A percentile compares a stretch with the other conserved stretches of the same genome.
phyloP scores from a whole-genome alignment of 2,888 invertebrate species.

The Drosophila birchii region DNA sequence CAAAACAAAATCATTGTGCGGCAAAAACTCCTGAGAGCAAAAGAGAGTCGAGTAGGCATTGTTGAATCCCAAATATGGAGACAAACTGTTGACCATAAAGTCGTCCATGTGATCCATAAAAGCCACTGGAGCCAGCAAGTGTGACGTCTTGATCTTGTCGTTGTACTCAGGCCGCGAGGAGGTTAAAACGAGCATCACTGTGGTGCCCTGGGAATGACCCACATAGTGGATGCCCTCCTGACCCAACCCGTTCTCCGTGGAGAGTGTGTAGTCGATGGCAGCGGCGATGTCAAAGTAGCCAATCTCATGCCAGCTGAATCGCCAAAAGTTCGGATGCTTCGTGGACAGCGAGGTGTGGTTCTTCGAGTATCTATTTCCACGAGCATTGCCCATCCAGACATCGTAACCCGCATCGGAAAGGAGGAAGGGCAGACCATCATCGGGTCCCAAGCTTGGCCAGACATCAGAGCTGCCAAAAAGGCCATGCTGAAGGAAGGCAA shows the following conservation, averaged over 20 bases:
- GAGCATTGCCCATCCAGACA: conserved; percentile 81
- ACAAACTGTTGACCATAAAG: conserved; percentile 82
- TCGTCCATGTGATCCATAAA: conserved; percentile 86
- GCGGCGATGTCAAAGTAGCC: conserved; percentile 86
- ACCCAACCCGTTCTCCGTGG: conserved; percentile 52
- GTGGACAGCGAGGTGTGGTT: conserved; percentile 50
- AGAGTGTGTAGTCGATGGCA: conserved; percentile 69
- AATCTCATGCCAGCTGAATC: conserved; percentile 93
- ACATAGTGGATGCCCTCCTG: conserved; percentile 74
- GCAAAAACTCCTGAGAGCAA: conserved; percentile 86
- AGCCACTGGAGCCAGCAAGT: conserved; percentile 76
- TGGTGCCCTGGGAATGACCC: conserved; percentile 80
- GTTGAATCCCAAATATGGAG: conserved; percentile 77
- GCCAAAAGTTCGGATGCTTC: conserved; percentile 63
- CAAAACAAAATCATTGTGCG: conserved; percentile 85
- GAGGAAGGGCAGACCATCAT: conserved; percentile 67
- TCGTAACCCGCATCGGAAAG: conserved; percentile 79
- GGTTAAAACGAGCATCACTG: conserved; percentile 65
- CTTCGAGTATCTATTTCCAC: conserved; percentile 67
- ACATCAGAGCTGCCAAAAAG: conserved; percentile 70
- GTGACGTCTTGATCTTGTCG: conserved; percentile 68
- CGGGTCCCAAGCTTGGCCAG: conserved; percentile 71
- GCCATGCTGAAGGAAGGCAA: conserved; percentile 86
- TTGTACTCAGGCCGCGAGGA: conserved; percentile 75
- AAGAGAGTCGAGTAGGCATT: conserved; percentile 59